Conservation (phyloP, 1,140 invertebrate genomes). For the Aphaenogaster floridana region DNA sequence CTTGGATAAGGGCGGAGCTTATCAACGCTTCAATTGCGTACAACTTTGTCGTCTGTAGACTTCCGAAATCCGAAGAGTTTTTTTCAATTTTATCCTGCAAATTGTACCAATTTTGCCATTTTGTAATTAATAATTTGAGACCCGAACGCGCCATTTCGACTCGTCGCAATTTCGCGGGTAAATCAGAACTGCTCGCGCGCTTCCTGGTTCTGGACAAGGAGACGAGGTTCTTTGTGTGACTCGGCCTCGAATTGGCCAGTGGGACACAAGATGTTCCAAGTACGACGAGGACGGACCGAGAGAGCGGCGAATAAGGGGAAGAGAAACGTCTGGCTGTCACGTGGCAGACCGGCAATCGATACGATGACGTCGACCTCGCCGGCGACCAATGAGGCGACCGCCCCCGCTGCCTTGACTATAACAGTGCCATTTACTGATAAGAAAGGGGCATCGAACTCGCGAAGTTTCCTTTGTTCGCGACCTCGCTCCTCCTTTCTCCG, state of each 20-base stretch:
- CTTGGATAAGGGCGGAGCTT: neutral
- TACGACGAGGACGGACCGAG: conserved; percentile 4
- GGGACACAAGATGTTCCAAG: conserved; percentile 40
- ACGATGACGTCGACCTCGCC: conserved; percentile 72
- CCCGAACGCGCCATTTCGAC: neutral
- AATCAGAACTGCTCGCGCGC: neutral
- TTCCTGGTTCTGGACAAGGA: conserved; percentile 26
- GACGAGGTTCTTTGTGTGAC: conserved; percentile 59
- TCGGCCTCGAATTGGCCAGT: conserved; percentile 61
- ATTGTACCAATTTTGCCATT: neutral
- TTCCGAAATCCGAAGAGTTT: neutral
- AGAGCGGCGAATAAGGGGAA: neutral
- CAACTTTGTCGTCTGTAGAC: neutral
- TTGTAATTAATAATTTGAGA: neutral
- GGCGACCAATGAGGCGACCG: conserved; percentile 65
- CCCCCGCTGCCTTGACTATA: conserved; percentile 49
- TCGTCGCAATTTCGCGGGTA: neutral
- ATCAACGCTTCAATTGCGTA: neutral
- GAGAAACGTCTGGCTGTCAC: conserved; percentile 57
- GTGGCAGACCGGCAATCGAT: conserved; percentile 75
- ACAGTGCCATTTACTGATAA: conserved; percentile 77
- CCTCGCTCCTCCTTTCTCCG: neutral
- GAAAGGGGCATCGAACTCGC: conserved; percentile 80
- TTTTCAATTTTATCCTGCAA: neutral
- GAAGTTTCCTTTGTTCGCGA: conserved; percentile 68